Evolutionary conservation across 2,113 vertebrate species (phyloP).

Genomic region (Dipodomys stephensi): DNA sequence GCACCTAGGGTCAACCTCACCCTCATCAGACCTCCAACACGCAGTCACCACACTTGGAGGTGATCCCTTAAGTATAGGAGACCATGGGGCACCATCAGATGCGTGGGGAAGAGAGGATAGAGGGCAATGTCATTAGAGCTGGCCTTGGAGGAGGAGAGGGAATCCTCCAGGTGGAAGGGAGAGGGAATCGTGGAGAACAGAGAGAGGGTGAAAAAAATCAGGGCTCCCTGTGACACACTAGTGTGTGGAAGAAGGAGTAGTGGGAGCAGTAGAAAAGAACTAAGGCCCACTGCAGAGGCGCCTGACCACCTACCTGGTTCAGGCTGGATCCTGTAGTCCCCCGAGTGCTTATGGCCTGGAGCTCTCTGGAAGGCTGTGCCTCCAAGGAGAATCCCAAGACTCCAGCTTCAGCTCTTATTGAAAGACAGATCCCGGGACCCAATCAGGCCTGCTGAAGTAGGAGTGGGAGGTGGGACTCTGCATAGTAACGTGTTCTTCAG

Average conservation of each 20-base stretch:
- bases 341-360: not conserved
- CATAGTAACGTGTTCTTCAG: not conserved
- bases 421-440: not conserved
- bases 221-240: not conserved
- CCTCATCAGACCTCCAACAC: too few relatives aligned
- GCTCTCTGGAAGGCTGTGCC: fast-evolving
- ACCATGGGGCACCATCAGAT: too few relatives aligned
- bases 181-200: not conserved
- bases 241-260: not conserved
- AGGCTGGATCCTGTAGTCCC: not conserved
- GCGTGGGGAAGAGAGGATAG: not conserved
- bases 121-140: not conserved
- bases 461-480: not conserved
- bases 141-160: not conserved
- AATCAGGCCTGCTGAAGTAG: not conserved
- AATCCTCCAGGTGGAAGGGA: not conserved
- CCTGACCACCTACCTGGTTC: not conserved
- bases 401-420: not conserved
- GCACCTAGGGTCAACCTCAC: too few relatives aligned
- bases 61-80: not conserved
- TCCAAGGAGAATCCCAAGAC: not conserved
- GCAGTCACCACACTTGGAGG: too few relatives aligned
- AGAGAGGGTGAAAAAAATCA: too few relatives aligned
- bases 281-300: not conserved
- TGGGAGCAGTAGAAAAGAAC: too few relatives aligned